phyloP scores from a whole-genome alignment of 2,797 vertebrate species.

The Melanotaenia parkinsoni region DNA sequence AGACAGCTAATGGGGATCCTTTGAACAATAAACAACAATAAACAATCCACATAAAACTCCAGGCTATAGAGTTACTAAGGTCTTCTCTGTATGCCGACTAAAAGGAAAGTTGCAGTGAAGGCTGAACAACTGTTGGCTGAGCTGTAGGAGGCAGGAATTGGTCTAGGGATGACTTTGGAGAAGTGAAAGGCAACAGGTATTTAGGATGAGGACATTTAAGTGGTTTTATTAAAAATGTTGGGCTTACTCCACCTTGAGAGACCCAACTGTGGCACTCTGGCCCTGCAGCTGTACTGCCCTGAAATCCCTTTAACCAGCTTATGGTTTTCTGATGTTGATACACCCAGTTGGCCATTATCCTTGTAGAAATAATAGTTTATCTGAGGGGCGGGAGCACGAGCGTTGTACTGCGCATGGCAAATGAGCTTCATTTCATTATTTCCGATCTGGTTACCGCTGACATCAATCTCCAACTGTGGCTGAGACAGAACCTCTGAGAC shows the following conservation, averaged over 20 bases:
- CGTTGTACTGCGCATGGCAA: conserved; percentile 68
- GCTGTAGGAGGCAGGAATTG: background rate
- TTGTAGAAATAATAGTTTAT: conserved; percentile 71
- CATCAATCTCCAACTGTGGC: conserved; percentile 53
- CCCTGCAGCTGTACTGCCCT: conserved; percentile 75
- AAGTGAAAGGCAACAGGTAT: background rate
- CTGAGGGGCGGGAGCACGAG: conserved; percentile 40
- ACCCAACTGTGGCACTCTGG: conserved; percentile 55
- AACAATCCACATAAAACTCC: background rate
- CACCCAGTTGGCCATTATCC: conserved; percentile 37
- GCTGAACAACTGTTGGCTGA: background rate
- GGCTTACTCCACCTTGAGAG: conserved; percentile 59
- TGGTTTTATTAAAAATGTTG: conserved; percentile 18
- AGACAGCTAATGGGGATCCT: too few relatives aligned
- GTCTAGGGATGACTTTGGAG: too few relatives aligned
- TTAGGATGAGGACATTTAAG: background rate
- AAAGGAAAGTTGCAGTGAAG: background rate
- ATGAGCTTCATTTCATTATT: conserved; percentile 44
- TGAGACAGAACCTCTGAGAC: conserved; percentile 69
- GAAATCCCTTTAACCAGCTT: background rate
- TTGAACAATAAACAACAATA: too few relatives aligned
- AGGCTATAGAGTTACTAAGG: background rate
- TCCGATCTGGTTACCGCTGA: rapidly evolving
- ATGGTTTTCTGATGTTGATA: conserved; percentile 33
- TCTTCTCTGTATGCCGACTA: background rate